Percentiles rank a stretch among this genome's conserved stretches.
These are phyloP conservation scores for Scrobipalpa costella DNA, from an alignment of 2,888 invertebrate genomes.

Conservation along the genomic window DNA sequence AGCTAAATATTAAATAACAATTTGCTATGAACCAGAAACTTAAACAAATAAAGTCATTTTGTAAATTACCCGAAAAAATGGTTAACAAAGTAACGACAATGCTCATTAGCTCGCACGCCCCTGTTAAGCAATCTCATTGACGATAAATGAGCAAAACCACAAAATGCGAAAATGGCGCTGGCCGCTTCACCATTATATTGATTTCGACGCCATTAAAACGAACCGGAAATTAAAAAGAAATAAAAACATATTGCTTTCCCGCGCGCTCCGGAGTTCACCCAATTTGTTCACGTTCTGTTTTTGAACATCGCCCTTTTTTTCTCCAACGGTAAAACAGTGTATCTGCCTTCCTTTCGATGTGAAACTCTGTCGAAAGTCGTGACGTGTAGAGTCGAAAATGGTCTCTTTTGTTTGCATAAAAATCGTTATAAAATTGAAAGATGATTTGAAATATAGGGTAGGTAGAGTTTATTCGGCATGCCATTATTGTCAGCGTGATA, in stretches of 20 bases:
- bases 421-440: slow-evolving; percentile 46
- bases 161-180: slow-evolving; percentile 74
- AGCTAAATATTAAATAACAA: too few relatives aligned
- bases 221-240: slow-evolving; percentile 80
- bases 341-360: slow-evolving; percentile 33
- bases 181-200: slow-evolving; percentile 76
- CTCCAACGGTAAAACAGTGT: slow-evolving; percentile 46
- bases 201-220: slow-evolving; percentile 79
- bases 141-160: slow-evolving; percentile 77
- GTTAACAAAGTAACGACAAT: slow-evolving; percentile 53
- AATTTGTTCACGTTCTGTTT: slow-evolving; percentile 76
- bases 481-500: slow-evolving; percentile 78
- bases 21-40: background rate
- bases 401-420: slow-evolving; percentile 31
- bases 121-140: slow-evolving; percentile 55
- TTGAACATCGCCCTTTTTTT: slow-evolving; percentile 60
- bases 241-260: slow-evolving; percentile 80
- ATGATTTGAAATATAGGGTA: slow-evolving; percentile 64
- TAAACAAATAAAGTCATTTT: slow-evolving; percentile 26
- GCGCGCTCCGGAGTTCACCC: slow-evolving; percentile 75
- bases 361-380: slow-evolving; percentile 40
- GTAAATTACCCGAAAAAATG: slow-evolving; percentile 40
- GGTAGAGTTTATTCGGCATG: slow-evolving; percentile 78
- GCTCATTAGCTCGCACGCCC: slow-evolving; percentile 55
- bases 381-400: slow-evolving; percentile 25